Percentiles rank a stretch among this genome's conserved stretches.
Conservation (phyloP, 30 jellyfish, hydroid and myxozoan species). For the Pelagia noctiluca region DNA sequence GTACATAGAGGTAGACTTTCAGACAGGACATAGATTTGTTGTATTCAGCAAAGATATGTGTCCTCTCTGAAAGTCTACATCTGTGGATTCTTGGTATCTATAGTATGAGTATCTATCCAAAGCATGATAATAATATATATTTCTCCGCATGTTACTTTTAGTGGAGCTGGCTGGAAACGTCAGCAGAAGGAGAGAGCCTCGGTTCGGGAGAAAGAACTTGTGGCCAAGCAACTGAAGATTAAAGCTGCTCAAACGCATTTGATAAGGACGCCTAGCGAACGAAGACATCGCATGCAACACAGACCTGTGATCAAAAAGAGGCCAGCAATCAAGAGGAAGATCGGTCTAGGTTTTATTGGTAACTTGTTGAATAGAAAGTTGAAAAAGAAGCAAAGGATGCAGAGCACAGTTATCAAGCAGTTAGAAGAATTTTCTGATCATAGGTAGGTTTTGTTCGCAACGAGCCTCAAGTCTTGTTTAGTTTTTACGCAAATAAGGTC, state of each 20-base stretch:
- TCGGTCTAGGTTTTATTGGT: conserved; percentile 89
- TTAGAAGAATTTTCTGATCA: conserved; percentile 90
- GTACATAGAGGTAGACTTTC: no score
- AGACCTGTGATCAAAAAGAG: conserved; percentile 72
- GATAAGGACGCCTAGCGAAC: conserved; percentile 87
- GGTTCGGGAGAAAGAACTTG: conserved; percentile 60
- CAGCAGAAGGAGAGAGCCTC: conserved; percentile 71
- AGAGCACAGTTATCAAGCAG: conserved; percentile 83
- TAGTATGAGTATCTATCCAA: not conserved
- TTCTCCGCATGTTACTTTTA: conserved; percentile 1
- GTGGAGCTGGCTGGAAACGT: conserved; percentile 87
- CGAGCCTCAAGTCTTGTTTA: no score
- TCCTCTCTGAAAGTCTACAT: no score
- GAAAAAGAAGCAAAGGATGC: conserved; percentile 59
- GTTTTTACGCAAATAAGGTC: no score
- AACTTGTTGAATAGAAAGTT: conserved; percentile 71
- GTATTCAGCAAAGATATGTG: no score
- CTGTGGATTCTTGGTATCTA: no score
- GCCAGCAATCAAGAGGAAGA: conserved; percentile 56
- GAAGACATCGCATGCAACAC: conserved; percentile 87
- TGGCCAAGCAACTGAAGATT: conserved; percentile 59
- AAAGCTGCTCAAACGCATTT: conserved; percentile 73
- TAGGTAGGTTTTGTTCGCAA: conserved; percentile 55
- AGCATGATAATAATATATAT: not conserved
- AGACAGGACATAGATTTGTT: no score